Evolutionary conservation across 2,113 vertebrate genomes (phyloP).

Genomic region (Xiphorhynchus elegans): DNA sequence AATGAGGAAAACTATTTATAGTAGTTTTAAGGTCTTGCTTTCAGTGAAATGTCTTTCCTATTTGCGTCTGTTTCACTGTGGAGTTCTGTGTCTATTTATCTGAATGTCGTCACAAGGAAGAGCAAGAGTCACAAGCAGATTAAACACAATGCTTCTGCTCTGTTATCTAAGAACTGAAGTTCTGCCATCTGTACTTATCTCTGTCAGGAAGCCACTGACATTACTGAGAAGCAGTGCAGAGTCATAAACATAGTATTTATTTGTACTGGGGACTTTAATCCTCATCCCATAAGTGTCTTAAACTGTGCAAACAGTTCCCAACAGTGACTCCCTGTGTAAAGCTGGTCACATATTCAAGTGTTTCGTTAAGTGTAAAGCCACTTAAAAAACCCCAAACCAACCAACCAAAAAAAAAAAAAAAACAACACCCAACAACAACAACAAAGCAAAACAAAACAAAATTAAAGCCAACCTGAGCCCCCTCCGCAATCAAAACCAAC

Average conservation of each 20-base stretch:
- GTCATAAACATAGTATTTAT: neutral
- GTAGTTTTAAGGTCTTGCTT: neutral
- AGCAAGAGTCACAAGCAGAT: neutral
- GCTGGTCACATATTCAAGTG: neutral
- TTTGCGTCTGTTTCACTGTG: neutral
- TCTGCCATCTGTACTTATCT: conserved; percentile 28
- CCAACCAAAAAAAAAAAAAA: too few relatives aligned
- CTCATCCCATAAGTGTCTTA: neutral
- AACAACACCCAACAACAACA: too few relatives aligned
- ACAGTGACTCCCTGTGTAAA: neutral
- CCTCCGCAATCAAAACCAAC: neutral
- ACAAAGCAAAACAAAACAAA: neutral
- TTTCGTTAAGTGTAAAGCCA: neutral
- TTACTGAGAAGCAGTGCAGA: neutral
- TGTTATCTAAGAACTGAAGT: conserved; percentile 31
- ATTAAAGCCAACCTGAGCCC: too few relatives aligned
- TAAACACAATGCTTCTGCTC: neutral
- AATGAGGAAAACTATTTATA: neutral
- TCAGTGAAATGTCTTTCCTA: neutral
- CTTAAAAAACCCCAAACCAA: neutral
- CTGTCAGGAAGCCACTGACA: neutral
- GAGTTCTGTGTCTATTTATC: neutral
- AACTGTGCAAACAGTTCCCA: neutral
- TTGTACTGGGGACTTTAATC: neutral
- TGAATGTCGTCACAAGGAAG: neutral